Percentiles rank a stretch among this genome's conserved stretches.
These are phyloP conservation scores for Danio albolineatus DNA, from an alignment of 2,797 vertebrate species.

Conservation along the genomic window DNA sequence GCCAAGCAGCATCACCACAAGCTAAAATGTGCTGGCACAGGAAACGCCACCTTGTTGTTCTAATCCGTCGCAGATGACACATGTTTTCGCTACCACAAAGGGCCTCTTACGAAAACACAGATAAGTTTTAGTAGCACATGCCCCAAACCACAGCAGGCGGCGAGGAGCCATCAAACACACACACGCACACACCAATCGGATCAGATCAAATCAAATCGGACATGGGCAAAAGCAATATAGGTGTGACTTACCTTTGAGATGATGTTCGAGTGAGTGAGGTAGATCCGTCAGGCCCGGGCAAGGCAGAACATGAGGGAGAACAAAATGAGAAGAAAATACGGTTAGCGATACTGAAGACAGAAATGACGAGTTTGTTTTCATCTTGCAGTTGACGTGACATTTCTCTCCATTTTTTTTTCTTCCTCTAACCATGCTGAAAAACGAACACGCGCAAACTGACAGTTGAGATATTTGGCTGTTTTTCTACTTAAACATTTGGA, in stretches of 20 bases:
- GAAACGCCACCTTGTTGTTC: conserved; percentile 59
- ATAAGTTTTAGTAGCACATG: conserved; percentile 66
- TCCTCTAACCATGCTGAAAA: not conserved
- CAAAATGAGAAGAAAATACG: conserved; percentile 39
- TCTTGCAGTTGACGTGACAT: conserved; percentile 30
- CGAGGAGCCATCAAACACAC: conserved; percentile 52
- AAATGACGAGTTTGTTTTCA: conserved; percentile 42
- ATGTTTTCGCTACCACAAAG: conserved; percentile 53
- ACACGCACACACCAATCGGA: conserved; percentile 50
- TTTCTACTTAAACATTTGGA: conserved; percentile 37
- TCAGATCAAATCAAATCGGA: conserved; percentile 49
- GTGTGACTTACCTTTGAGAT: conserved; percentile 69
- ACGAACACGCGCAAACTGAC: conserved; percentile 2
- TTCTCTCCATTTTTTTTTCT: conserved; percentile 20
- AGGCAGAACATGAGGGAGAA: conserved; percentile 56
- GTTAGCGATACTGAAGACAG: conserved; percentile 42
- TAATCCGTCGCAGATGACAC: conserved; percentile 30
- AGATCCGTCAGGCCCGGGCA: conserved; percentile 49
- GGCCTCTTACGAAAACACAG: conserved; percentile 57
- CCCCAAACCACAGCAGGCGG: conserved; percentile 49
- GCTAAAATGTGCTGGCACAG: conserved; percentile 28
- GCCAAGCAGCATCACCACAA: conserved; percentile 15
- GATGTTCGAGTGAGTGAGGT: conserved; percentile 45
- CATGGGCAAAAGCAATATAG: conserved; percentile 46
- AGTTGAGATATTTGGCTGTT: conserved; percentile 36